These are phyloP conservation scores for Lepidurus packardi DNA, from an alignment of 1,140 invertebrate species.

Conservation along the genomic window DNA sequence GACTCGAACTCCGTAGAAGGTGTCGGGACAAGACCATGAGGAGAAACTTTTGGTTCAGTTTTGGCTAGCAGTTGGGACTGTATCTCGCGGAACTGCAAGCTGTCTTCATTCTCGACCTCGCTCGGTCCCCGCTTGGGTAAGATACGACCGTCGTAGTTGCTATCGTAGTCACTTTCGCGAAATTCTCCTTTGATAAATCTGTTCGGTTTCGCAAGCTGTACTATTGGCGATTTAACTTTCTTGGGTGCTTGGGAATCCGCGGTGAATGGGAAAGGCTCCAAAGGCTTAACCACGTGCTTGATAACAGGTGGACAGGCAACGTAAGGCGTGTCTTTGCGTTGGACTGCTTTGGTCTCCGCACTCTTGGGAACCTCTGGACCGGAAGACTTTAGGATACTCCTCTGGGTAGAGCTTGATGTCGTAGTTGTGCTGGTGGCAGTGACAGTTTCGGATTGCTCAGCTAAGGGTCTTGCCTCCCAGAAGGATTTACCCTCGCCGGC, in stretches of 20 bases:
- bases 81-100: constrained; percentile 42
- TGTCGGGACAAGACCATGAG: too few species aligned
- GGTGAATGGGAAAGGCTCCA: constrained; percentile 33
- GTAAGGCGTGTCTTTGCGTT: neutral
- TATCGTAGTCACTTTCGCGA: constrained; percentile 64
- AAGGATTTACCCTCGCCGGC: neutral
- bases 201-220: constrained; percentile 52
- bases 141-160: constrained; percentile 61
- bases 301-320: neutral
- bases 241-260: too few species aligned
- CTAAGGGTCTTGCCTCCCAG: neutral
- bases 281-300: constrained; percentile 34
- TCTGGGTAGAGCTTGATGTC: neutral
- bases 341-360: neutral
- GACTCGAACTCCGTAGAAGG: too few species aligned
- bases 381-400: neutral
- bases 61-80: too few species aligned
- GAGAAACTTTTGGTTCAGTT: neutral
- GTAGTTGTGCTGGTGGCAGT: neutral
- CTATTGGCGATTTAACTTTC: too few species aligned
- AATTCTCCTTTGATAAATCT: constrained; percentile 65
- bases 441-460: neutral
- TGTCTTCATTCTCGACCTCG: constrained; percentile 51
- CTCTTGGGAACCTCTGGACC: neutral
- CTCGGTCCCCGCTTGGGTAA: constrained; percentile 55